Base-by-base conservation (phyloP, 1,140 invertebrate genomes). In the Aphelenchoides besseyi region DNA sequence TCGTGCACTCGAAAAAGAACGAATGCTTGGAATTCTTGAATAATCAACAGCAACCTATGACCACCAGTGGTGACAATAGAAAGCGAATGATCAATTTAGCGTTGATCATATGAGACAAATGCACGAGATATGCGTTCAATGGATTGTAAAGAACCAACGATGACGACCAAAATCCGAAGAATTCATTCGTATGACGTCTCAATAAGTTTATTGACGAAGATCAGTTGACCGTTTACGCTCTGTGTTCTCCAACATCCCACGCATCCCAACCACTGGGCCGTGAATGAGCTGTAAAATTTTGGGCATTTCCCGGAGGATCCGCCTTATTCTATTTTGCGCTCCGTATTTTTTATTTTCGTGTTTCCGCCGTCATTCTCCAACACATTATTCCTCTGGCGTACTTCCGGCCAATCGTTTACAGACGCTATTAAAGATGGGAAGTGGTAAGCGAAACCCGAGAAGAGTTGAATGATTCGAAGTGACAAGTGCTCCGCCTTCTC, bases 361-460 rank as follows among this genome's bases (percentile, higher is more conserved):
- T n/a, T n/a, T n/a, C n/a, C n/a, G n/a, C n/a, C n/a, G n/a, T n/a
- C n/a, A n/a, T n/a, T n/a, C n/a, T n/a, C n/a, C n/a, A n/a, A n/a
- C n/a, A 48, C 41, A 48, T 48, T 48, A 48, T 48, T 48, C 41
- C 41, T 48, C 41, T 48, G 41, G 41, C 41, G 41, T 48, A 48
- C 41, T 48, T 48, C 41, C 41, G 41, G 41, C 41, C 41, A 48
- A 48, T 48, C 41, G n/a, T n/a, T n/a, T n/a, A n/a, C n/a, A n/a
- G n/a, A n/a, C n/a, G 41, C 41, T 48, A 48, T 48, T 48, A 48
- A 48, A 48, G 41, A 48, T 48, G 12, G 41, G 41, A 48, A 48
- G 41, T 48, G 41, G n/a, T n/a, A n/a, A 48, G 41, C 41, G 41
- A 48, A 23, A 48, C 41, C 41, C 41, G 12, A 12, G 23, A 48